Evolutionary conservation across 2,113 vertebrate genomes (phyloP).

Genomic region (Lepidothrix coronata): DNA sequence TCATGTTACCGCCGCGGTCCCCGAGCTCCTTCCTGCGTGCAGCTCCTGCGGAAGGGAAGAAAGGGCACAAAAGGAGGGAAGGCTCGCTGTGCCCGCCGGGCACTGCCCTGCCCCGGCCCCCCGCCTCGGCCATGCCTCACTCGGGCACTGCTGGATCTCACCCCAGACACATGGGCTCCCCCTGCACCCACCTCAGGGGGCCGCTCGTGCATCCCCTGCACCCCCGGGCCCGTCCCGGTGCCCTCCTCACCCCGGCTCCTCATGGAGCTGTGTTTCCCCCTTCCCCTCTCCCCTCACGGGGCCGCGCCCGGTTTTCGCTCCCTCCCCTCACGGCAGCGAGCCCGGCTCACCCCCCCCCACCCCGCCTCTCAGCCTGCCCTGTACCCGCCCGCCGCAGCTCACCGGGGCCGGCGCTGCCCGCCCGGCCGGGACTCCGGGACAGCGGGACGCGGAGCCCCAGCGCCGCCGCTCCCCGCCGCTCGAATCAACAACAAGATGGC

Average conservation of each 20-base stretch:
- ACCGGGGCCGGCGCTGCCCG: neutral
- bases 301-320: neutral
- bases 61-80: neutral
- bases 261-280: neutral
- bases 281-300: neutral
- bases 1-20: neutral
- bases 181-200: neutral
- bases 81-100: neutral
- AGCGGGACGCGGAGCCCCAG: neutral
- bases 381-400: neutral
- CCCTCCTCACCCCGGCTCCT: neutral
- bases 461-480: conserved; percentile 21
- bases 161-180: neutral
- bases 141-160: neutral
- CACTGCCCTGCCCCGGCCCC: neutral
- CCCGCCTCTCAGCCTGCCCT: neutral
- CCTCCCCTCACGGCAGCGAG: neutral
- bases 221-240: too few species aligned
- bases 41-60: neutral
- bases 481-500: conserved; percentile 77
- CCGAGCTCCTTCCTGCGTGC: neutral
- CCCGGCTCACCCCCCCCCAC: too few species aligned
- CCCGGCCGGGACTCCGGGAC: neutral
- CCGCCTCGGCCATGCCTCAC: neutral
- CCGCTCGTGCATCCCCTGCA: neutral